phyloP scores from a whole-genome alignment of 2,888 invertebrate species.

The Mystacides longicornis region DNA sequence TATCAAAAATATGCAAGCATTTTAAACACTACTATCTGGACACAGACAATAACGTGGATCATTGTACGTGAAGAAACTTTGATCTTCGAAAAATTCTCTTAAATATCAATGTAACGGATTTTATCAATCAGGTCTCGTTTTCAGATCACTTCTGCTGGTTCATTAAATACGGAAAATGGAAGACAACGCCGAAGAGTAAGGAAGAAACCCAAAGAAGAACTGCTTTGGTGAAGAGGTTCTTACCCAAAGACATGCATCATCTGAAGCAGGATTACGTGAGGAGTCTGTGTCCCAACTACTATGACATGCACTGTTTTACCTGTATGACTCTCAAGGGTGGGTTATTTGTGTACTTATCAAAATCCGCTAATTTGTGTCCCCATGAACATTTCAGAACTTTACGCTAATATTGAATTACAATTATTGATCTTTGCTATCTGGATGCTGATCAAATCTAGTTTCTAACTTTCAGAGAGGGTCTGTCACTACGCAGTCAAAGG shows the following conservation, averaged over 20 bases:
- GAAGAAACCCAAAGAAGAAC: neutral
- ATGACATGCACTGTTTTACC: neutral
- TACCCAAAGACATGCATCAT: neutral
- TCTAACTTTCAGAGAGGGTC: neutral
- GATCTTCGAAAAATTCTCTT: too few relatives aligned
- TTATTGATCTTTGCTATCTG: too few relatives aligned
- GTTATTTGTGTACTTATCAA: too few relatives aligned
- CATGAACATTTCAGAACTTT: too few relatives aligned
- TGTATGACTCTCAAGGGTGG: neutral
- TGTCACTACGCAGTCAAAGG: neutral
- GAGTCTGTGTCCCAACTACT: neutral
- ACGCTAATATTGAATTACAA: too few relatives aligned
- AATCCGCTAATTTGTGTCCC: too few relatives aligned
- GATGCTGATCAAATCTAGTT: too few relatives aligned
- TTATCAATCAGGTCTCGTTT: too few relatives aligned
- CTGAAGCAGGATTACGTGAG: neutral
- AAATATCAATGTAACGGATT: too few relatives aligned
- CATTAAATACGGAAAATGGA: neutral
- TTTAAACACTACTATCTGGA: neutral
- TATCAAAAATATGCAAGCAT: neutral
- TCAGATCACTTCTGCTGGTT: neutral
- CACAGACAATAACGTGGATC: neutral
- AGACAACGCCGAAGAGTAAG: neutral
- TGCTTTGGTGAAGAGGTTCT: neutral
- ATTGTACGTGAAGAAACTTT: too few relatives aligned